phyloP scores from a whole-genome alignment of 2,797 vertebrate species.

The Characodon lateralis region DNA sequence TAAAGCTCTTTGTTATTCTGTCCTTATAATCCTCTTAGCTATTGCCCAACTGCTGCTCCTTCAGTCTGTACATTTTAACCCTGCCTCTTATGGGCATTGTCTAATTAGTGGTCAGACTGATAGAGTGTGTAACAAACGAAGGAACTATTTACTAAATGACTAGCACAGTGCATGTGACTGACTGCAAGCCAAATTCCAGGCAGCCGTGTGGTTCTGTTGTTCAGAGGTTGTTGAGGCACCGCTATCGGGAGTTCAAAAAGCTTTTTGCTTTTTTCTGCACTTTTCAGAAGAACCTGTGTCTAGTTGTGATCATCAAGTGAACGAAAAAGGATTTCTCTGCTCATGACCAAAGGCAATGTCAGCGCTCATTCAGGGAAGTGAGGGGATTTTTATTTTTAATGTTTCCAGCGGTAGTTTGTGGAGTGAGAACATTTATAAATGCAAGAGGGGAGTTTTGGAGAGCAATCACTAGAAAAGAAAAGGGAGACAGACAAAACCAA shows the following conservation, averaged over 20 bases:
- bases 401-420: constrained; percentile 26
- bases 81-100: constrained; percentile 19
- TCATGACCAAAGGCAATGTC: constrained; percentile 1
- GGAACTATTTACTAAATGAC: constrained; percentile 36
- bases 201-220: constrained; percentile 11
- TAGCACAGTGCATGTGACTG: constrained; percentile 10
- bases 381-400: constrained; percentile 32
- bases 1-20: constrained; percentile 13
- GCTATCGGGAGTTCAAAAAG: constrained; percentile 4
- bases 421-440: constrained; percentile 31
- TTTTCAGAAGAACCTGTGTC: neutral
- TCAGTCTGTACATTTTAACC: constrained; percentile 22
- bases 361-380: constrained; percentile 40
- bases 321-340: constrained; percentile 13
- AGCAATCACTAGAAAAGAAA: constrained; percentile 8
- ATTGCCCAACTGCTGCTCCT: constrained; percentile 8
- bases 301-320: constrained; percentile 28
- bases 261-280: constrained; percentile 6
- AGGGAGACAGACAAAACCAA: constrained; percentile 29
- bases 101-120: constrained; percentile 47
- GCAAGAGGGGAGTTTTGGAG: constrained; percentile 29
- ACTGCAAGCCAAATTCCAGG: constrained; percentile 11
- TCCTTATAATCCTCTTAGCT: constrained; percentile 12
- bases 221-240: constrained; percentile 25
- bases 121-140: constrained; percentile 18